A percentile compares a stretch with the other conserved stretches of the same genome.
Conservation (phyloP, 1,140 invertebrate species). For the Pomacea maculata region DNA sequence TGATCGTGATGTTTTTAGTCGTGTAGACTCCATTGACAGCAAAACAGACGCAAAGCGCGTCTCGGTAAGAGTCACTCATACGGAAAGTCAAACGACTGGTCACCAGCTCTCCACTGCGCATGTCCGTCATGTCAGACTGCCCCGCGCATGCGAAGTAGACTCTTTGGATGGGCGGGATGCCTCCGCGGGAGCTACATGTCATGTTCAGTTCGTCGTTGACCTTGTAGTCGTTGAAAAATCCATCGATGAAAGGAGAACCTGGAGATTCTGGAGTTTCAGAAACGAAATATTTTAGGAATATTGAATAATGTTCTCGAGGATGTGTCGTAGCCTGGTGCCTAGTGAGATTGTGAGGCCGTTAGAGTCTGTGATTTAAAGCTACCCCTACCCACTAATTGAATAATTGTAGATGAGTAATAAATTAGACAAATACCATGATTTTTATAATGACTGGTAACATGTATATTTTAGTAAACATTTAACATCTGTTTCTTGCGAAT, state of each 20-base stretch:
- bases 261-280: not conserved
- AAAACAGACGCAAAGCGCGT: not conserved
- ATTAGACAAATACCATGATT: too few relatives aligned
- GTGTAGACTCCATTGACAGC: not conserved
- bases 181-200: not conserved
- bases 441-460: too few relatives aligned
- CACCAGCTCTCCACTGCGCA: not conserved
- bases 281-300: not conserved
- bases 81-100: not conserved
- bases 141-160: not conserved
- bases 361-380: too few relatives aligned
- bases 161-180: not conserved
- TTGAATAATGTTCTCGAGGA: not conserved
- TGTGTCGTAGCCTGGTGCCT: not conserved
- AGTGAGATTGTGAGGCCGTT: not conserved
- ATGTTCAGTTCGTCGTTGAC: not conserved
- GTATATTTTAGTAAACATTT: too few relatives aligned
- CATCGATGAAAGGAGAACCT: not conserved
- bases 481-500: not conserved
- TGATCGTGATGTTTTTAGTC: not conserved
- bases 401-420: too few relatives aligned
- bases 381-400: too few relatives aligned
- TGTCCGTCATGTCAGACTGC: not conserved
- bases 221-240: not conserved
- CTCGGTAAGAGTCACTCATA: not conserved